These are phyloP conservation scores for Orthosia gracilis DNA, from an alignment of 2,888 invertebrate genomes.

Conservation along the genomic window DNA sequence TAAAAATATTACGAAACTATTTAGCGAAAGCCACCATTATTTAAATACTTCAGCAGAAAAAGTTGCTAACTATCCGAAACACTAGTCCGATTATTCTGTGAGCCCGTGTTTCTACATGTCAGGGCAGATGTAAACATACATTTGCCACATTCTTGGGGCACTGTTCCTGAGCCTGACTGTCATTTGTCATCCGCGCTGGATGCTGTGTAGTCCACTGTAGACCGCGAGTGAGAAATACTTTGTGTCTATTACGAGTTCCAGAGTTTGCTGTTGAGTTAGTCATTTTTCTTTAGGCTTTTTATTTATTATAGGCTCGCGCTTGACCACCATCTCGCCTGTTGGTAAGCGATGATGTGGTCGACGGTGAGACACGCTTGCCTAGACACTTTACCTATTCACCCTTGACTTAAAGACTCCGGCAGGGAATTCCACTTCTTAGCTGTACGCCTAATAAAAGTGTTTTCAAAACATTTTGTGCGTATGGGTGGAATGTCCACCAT, in stretches of 20 bases:
- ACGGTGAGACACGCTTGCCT: no score
- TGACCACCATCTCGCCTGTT: no score
- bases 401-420: no score
- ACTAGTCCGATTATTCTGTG: slow-evolving; percentile 34
- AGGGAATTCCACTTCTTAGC: no score
- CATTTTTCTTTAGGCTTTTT: slow-evolving; percentile 18
- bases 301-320: no score
- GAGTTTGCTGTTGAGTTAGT: neutral
- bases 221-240: slow-evolving; percentile 41
- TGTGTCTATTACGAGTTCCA: slow-evolving; percentile 36
- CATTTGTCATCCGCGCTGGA: slow-evolving; percentile 71
- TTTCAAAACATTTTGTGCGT: no score
- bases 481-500: no score
- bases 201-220: slow-evolving; percentile 49
- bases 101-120: slow-evolving; percentile 38
- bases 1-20: neutral
- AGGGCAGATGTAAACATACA: slow-evolving; percentile 69
- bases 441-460: no score
- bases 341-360: no score
- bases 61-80: slow-evolving; percentile 39
- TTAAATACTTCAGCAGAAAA: slow-evolving; percentile 23
- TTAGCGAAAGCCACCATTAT: neutral
- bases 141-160: slow-evolving; percentile 67
- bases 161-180: no score
- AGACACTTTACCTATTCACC: no score